Base-by-base conservation (phyloP, 2,888 invertebrate species). In the Eilema griseolum region DNA sequence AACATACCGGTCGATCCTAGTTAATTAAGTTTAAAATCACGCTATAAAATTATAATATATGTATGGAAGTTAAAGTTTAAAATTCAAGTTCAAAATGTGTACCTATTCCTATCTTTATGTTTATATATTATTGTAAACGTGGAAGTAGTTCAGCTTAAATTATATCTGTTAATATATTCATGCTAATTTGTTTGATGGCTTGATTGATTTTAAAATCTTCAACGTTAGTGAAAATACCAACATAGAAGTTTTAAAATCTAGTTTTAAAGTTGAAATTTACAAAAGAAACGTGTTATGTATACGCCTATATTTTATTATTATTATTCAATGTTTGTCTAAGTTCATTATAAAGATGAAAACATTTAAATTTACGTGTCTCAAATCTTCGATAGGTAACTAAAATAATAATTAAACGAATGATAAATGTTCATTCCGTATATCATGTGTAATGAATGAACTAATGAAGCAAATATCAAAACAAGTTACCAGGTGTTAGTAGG, bases 401-500 rank as follows among this genome's bases (percentile, higher is more conserved):
- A 52, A 24, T 56, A 52, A 24, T 56, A 37, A 66, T 24, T 16
- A 66, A 33, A 66, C 31, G 23, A 5, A 57, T 66, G 57, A 57
- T 31, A 66, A 66, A 66, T 57, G 33, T 57, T 65, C 14, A 65
- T 56, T 65, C 33, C 65, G n/a, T 24, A 31, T 33, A 65, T 33
- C 23, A 31, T 33, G 11, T 33, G 24, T 66, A 66, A 57, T 57
- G 52, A 66, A 57, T 57, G 52, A 61, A 31, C 20, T 31, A 61
- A 72, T 69, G 66, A 74, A 62, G 71, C 74, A 78, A 78, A 71
- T 73, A 80, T 70, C 66, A 72, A 72, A 75, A 80, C 72, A 73
- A 72, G 71, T 75, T 70, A 69, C 66, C 72, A 72, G 71, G 73
- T 76, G 77, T 65, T 73, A 74, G 74, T 71, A 72, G 76, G 71